Evolutionary conservation across 2,113 vertebrate species (phyloP).

Genomic region (Vidua chalybeata): DNA sequence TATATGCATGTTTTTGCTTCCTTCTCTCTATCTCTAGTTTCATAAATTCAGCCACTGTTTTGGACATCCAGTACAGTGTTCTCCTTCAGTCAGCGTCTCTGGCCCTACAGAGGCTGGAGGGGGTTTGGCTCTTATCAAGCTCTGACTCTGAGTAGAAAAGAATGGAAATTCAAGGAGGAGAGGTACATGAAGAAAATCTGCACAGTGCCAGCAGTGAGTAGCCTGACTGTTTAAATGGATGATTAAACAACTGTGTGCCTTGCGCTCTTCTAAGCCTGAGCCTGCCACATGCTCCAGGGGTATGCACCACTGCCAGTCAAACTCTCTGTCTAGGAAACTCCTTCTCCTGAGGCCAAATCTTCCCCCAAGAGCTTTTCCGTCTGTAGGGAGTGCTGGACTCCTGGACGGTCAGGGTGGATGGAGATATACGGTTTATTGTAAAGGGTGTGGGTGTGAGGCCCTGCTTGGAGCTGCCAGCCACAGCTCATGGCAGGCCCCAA

Average conservation of each 20-base stretch:
- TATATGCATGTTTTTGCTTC: neutral
- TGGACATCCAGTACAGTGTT: neutral
- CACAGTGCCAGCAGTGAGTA: neutral
- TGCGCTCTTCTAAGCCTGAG: neutral
- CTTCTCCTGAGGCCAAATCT: neutral
- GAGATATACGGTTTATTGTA: too few relatives aligned
- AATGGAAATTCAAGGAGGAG: neutral
- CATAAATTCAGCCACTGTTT: neutral
- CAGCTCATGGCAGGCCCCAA: too few relatives aligned
- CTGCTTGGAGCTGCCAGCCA: too few relatives aligned
- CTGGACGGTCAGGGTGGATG: too few relatives aligned
- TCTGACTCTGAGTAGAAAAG: neutral
- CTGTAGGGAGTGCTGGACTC: too few relatives aligned
- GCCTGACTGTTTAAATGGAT: neutral
- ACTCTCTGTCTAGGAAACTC: neutral
- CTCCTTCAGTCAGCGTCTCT: neutral
- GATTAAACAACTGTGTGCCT: neutral
- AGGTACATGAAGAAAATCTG: neutral
- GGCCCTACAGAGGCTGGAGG: neutral
- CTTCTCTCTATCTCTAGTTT: neutral
- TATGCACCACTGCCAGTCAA: neutral
- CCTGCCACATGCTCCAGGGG: rapidly evolving
- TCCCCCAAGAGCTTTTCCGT: neutral
- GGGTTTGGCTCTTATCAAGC: neutral
- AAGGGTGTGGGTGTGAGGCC: too few relatives aligned